Evolutionary conservation across 1,140 invertebrate species (phyloP).

Genomic region (Drosophila burlai): DNA sequence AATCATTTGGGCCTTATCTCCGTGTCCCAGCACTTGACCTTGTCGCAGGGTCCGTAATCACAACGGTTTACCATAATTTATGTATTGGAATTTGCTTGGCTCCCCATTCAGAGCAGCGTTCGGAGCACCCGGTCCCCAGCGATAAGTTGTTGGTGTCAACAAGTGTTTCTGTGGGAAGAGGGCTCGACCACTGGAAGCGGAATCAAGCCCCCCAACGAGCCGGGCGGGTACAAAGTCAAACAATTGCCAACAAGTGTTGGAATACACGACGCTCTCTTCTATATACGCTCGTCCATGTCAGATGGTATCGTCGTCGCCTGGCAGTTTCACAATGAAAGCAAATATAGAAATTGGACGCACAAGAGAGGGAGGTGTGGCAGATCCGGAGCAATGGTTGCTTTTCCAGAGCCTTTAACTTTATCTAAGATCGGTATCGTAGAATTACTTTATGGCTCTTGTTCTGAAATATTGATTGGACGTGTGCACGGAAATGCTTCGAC

Average conservation of each 20-base stretch:
- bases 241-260: slow-evolving; percentile 34
- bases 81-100: slow-evolving; percentile 25
- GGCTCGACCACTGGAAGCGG: slow-evolving; percentile 57
- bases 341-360: slow-evolving; percentile 18
- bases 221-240: slow-evolving; percentile 65
- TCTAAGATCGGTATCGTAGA: slow-evolving; percentile 14
- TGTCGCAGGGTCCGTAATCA: slow-evolving; percentile 31
- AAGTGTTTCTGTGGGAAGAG: slow-evolving; percentile 41
- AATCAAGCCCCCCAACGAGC: slow-evolving; percentile 36
- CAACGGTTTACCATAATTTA: slow-evolving; percentile 32
- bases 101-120: slow-evolving; percentile 4
- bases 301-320: slow-evolving; percentile 16
- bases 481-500: slow-evolving; percentile 1
- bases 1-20: slow-evolving; percentile 32
- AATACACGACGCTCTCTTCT: background rate
- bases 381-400: slow-evolving; percentile 8
- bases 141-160: slow-evolving; percentile 31
- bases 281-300: background rate
- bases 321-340: slow-evolving; percentile 15
- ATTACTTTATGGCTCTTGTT: slow-evolving; percentile 15
- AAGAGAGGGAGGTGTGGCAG: background rate
- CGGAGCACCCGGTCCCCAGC: background rate
- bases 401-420: slow-evolving; percentile 18
- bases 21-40: slow-evolving; percentile 39
- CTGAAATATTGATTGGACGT: slow-evolving; percentile 11